phyloP scores from a whole-genome alignment of 2,797 vertebrate genomes.

The Muscicapa striata region DNA sequence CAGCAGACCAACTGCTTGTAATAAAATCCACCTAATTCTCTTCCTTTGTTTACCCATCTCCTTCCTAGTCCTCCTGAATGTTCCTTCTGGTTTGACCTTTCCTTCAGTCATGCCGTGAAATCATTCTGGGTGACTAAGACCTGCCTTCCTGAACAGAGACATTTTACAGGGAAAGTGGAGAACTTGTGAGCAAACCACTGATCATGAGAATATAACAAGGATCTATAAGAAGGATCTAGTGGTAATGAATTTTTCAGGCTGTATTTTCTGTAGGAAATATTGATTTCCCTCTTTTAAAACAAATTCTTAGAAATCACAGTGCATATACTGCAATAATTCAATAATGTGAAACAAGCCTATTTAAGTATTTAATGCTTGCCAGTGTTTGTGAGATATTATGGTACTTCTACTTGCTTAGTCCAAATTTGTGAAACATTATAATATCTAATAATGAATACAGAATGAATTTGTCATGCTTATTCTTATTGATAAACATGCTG shows the following conservation, averaged over 20 bases:
- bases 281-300: background rate
- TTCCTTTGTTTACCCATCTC: background rate
- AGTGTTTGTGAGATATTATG: background rate
- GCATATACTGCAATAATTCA: background rate
- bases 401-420: background rate
- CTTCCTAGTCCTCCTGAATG: background rate
- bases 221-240: background rate
- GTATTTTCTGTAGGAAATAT: background rate
- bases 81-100: background rate
- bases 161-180: background rate
- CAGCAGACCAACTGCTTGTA: background rate
- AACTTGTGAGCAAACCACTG: background rate
- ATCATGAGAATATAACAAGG: background rate
- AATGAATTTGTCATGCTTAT: background rate
- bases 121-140: background rate
- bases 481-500: background rate
- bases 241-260: background rate
- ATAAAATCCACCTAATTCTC: background rate
- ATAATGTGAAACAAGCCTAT: background rate
- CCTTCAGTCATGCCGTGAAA: background rate
- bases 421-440: background rate
- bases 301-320: background rate
- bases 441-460: background rate
- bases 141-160: background rate
- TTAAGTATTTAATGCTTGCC: background rate